Base-by-base conservation (phyloP, 2,888 invertebrate species). In the Aelia acuminata region DNA sequence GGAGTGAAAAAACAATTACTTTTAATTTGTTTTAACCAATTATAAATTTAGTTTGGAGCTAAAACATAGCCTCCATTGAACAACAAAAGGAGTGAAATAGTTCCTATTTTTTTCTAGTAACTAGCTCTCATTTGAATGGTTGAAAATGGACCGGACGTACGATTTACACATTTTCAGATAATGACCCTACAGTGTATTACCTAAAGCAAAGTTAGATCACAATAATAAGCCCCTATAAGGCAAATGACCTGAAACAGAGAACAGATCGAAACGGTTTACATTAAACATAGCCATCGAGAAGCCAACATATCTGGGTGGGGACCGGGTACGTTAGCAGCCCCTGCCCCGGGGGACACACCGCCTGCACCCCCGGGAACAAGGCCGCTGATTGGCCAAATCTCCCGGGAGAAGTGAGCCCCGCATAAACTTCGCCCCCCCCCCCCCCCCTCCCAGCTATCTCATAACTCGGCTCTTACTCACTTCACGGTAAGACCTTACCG, bases 331-430 rank as follows among this genome's bases (percentile, higher is more conserved):
- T 70, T 70, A 35, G 63, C 63, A 35, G 7, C 31, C 26, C 1
- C 15, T 8, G 2, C 63, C 35, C 35, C 5, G 10, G 35, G 8
- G 63, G 8, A 15, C 20, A 5, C 18, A 31, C 31, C 35, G 57
- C 63, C 20, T 1, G 11, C 18, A 35, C 63, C 63, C 63, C 20
- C 31, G 63, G 63, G 63, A 70, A 70, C 63, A 70, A 70, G 31
- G 35, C 63, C 63, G 63, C 63, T 70, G 63, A 70, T 70, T 70
- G 63, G 63, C 31, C 63, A 70, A 70, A 70, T 70, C 63, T 35
- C 63, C 11, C 35, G 63, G 63, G 63, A 35, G 13, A 1, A 13
- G 18, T 26, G 1, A 31, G 31, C 31, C 35, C 63, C 13, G 31
- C 63, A 70, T 70, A 70, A 70, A 70, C 31, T 70, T 70, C 7